phyloP scores from a whole-genome alignment of 2,113 vertebrate species.

The human region DNA sequence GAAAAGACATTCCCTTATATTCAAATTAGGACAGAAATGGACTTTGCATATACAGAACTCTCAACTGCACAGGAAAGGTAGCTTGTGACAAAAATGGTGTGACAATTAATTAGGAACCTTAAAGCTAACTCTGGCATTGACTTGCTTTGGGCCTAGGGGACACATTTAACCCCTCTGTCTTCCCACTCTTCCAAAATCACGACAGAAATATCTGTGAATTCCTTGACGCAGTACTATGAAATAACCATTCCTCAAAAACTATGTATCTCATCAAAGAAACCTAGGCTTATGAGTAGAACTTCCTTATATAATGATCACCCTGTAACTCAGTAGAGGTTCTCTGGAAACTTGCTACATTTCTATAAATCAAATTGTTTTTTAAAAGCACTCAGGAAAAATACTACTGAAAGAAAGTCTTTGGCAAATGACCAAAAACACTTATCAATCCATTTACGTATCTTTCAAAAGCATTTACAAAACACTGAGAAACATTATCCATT shows the following conservation, averaged over 20 bases:
- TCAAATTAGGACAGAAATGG: background rate
- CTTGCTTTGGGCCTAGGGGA: background rate
- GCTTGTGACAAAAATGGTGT: background rate
- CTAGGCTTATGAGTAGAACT: background rate
- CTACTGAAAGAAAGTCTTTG: constrained; percentile 24
- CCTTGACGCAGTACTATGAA: background rate
- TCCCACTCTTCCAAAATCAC: background rate
- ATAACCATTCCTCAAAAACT: background rate
- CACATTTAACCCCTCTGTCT: background rate
- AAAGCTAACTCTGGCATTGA: background rate
- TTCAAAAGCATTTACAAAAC: constrained; percentile 44
- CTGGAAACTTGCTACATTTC: constrained; percentile 13
- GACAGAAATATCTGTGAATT: background rate
- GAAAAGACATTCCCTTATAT: background rate
- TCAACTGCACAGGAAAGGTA: background rate
- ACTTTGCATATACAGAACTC: constrained; percentile 2
- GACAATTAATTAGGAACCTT: background rate
- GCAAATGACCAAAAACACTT: background rate
- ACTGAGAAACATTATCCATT: background rate
- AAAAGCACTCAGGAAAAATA: constrained; percentile 37
- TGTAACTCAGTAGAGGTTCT: background rate
- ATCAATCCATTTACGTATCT: background rate
- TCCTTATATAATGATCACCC: background rate
- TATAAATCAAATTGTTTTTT: constrained; percentile 48
- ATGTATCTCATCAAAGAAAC: background rate